Base-by-base conservation (phyloP, 1,140 invertebrate genomes). In the Magallana angulata region DNA sequence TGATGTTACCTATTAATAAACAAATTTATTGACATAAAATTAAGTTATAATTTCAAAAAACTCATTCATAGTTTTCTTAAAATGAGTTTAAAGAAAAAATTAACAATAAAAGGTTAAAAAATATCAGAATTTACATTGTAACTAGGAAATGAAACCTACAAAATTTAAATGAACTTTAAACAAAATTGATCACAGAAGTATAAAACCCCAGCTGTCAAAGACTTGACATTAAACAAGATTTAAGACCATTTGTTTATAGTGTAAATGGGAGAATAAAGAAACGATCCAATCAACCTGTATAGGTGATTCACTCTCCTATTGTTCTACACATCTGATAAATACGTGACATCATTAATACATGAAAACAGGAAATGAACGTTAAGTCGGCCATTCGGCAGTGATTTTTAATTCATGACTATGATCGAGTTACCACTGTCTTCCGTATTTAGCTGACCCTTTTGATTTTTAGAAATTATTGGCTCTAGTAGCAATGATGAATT, bases 321-420 rank as follows among this genome's bases (percentile, higher is more conserved):
- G 68, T 76, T 36, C 68, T 76, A 76, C 68, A 36, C 68, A 76
- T 76, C 24, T 30, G 68, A 12, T 76, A 76, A 30, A 11, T 18
- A 30, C 11, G 24, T 76, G 68, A 76, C 68, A 76, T 76, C 24
- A 30, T 30, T 76, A 76, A 76, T 76, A 18, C 68, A 8, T 48
- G 36, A 48, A 30, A 30, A 76, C 24, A 76, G 68, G 68, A 76
- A 76, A 76, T 9, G 24, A 76, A 30, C 36, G 36, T 48, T 48
- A 48, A 48, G 36, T 48, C 36, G 36, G 36, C 36, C 2, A 48
- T 48, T 48, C 36, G 36, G 2, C 36, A 5, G 36, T 48, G 36
- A 48, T 48, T 48, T 48, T 48, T 48, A 48, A 48, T 48, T 48
- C 36, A 48, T 48, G 36, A 48, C 36, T 48, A 5, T 48, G 36